A percentile compares a stretch with the other conserved stretches of the same genome.
These are phyloP conservation scores for Camponotus floridanus DNA, from an alignment of 1,140 invertebrate genomes.

Conservation along the genomic window DNA sequence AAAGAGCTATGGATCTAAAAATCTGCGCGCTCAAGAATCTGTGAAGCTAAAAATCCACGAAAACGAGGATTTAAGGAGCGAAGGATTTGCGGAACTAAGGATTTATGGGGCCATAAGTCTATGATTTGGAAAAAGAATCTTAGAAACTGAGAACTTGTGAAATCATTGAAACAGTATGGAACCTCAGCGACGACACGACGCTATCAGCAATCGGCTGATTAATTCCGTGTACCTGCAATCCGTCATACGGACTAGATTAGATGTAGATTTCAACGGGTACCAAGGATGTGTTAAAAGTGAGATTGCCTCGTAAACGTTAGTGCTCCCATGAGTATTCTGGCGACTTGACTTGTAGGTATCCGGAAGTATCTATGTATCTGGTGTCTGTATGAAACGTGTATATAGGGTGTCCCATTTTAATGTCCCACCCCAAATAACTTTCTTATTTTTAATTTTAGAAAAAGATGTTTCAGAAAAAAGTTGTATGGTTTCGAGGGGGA, in stretches of 20 bases:
- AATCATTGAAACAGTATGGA: constrained; percentile 22
- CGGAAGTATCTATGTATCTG: constrained; percentile 48
- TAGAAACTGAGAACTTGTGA: not conserved
- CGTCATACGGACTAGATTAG: not conserved
- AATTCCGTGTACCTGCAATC: not conserved
- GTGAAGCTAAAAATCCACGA: constrained; percentile 44
- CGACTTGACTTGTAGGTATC: constrained; percentile 74
- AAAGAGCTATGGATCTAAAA: constrained; percentile 29
- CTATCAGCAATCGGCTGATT: not conserved
- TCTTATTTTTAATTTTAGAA: no score
- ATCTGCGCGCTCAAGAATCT: constrained; percentile 40
- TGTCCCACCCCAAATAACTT: no score
- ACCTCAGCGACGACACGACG: not conserved
- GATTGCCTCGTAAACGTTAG: constrained; percentile 78
- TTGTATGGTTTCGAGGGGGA: no score
- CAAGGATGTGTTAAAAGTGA: constrained; percentile 63
- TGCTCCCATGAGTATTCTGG: constrained; percentile 71
- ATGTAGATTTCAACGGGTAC: constrained; percentile 34
- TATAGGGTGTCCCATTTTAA: no score
- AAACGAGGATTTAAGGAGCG: constrained; percentile 41
- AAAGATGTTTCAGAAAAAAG: no score
- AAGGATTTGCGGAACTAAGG: constrained; percentile 14
- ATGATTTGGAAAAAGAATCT: constrained; percentile 25
- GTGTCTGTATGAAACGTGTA: not conserved
- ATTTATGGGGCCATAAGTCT: constrained; percentile 42